Percentiles rank a stretch among this genome's conserved stretches.
Evolutionary conservation across 2,797 vertebrate genomes (phyloP).

Genomic region (Scyliorhinus canicula): DNA sequence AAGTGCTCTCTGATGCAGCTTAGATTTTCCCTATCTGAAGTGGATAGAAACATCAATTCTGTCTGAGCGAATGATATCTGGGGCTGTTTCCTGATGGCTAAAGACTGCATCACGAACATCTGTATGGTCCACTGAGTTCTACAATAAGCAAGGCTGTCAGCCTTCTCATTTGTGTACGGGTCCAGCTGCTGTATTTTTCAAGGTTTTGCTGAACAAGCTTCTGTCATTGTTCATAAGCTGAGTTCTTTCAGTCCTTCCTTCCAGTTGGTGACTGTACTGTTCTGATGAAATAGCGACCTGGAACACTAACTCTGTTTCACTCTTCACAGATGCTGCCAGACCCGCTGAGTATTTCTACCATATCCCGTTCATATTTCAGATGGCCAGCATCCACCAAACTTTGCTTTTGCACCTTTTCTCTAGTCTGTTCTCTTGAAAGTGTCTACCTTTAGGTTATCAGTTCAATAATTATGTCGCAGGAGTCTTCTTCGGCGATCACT

Average conservation of each 20-base stretch:
- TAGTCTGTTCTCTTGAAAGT: not conserved
- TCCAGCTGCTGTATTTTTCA: not conserved
- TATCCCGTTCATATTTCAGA: not conserved
- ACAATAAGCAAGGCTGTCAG: not conserved
- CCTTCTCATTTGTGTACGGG: not conserved
- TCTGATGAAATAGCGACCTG: not conserved
- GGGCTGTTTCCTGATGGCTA: not conserved
- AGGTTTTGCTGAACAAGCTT: not conserved
- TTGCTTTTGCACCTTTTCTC: not conserved
- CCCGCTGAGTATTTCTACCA: not conserved
- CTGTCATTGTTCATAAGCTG: not conserved
- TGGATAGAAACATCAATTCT: not conserved
- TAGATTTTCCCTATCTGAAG: not conserved
- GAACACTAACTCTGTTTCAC: not conserved
- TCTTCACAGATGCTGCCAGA: too few species aligned
- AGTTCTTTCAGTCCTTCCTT: not conserved
- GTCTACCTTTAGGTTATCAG: not conserved
- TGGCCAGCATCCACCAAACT: not conserved
- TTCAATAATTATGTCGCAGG: not conserved
- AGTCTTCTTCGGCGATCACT: too few species aligned
- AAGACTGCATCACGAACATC: conserved; percentile 15
- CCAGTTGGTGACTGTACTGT: not conserved
- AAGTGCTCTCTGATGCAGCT: not conserved
- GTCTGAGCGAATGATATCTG: not conserved
- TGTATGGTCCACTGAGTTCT: not conserved